A percentile compares a stretch with the other conserved stretches of the same genome.
These are phyloP conservation scores for Chelon labrosus DNA, from an alignment of 2,797 vertebrate species.

Conservation along the genomic window DNA sequence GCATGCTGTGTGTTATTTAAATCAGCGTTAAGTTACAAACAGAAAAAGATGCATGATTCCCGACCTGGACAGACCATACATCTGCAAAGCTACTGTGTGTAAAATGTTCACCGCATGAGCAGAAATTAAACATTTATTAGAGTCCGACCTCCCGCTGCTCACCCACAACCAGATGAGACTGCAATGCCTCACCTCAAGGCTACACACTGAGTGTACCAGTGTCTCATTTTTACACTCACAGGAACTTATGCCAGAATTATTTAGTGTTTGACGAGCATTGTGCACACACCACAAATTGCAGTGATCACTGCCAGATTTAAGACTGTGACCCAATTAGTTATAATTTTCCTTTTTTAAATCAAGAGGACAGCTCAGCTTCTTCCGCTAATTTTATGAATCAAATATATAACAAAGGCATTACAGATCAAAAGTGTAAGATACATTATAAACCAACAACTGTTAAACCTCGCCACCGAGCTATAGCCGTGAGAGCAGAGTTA, in stretches of 20 bases:
- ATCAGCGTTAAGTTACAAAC: not conserved
- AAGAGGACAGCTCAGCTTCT: not conserved
- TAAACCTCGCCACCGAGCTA: conserved; percentile 6
- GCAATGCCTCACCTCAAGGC: not conserved
- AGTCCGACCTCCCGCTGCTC: not conserved
- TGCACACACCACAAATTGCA: not conserved
- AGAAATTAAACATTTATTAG: not conserved
- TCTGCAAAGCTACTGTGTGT: not conserved
- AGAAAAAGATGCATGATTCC: not conserved
- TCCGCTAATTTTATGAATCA: conserved; percentile 2
- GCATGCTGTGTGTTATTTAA: not conserved
- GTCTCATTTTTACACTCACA: not conserved
- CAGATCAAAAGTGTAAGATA: not conserved
- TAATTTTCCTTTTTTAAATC: not conserved
- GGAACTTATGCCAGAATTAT: not conserved
- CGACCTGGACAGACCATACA: too few relatives aligned
- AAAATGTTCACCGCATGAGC: not conserved
- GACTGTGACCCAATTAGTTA: not conserved
- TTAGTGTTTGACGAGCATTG: not conserved
- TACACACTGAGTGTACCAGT: not conserved
- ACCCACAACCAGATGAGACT: not conserved
- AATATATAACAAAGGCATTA: not conserved
- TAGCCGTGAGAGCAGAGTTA: conserved; percentile 30
- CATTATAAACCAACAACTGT: conserved; percentile 16
- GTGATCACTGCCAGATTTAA: not conserved